Base-by-base conservation (phyloP, 2,888 invertebrate species). In the Chalcis sispes region DNA sequence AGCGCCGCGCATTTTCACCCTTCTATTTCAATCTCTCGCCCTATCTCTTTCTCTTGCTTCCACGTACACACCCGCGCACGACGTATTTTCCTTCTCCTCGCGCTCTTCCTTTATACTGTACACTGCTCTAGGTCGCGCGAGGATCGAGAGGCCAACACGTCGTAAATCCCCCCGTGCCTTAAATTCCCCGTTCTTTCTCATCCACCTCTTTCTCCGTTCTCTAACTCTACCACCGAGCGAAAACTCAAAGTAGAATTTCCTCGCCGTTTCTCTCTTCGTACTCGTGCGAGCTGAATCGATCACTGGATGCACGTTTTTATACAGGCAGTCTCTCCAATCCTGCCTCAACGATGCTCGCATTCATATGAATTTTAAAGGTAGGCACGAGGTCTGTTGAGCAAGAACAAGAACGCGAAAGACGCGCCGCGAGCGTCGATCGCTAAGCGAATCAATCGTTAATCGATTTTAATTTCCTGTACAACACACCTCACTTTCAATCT, bases 381-480 rank as follows among this genome's bases (percentile, higher is more conserved):
- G n/a, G n/a, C n/a, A n/a, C n/a, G n/a, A n/a, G n/a, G n/a, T n/a
- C n/a, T n/a, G n/a, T n/a, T n/a, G n/a, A n/a, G n/a, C n/a, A n/a
- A n/a, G n/a, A n/a, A n/a, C n/a, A n/a, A 25, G 1, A 20, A 48
- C 15, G 42, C 15, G 40, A 23, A 54, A 27, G 0, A 25, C 13
- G 42, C 1, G 29, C 56, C 56, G 32, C 72, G 25, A 54, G 29
- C 64, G 56, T 72, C 62, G 56, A 56, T 71, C 59, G 25, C 36
- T 8, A 3, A 8, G 32, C 61, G 59, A 59, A 48, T 25, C 42
- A 15, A 27, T 56, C 75, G 82, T 83, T 82, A 84, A 85, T 84
- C 84, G 85, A 85, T 83, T 85, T 84, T 84, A 86, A 85, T 85
- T 84, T 85, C 84, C 85, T 82, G 83, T 64, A 66, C 72, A 80